phyloP scores from a whole-genome alignment of 2,888 invertebrate species.

The Sialis lutaria region DNA sequence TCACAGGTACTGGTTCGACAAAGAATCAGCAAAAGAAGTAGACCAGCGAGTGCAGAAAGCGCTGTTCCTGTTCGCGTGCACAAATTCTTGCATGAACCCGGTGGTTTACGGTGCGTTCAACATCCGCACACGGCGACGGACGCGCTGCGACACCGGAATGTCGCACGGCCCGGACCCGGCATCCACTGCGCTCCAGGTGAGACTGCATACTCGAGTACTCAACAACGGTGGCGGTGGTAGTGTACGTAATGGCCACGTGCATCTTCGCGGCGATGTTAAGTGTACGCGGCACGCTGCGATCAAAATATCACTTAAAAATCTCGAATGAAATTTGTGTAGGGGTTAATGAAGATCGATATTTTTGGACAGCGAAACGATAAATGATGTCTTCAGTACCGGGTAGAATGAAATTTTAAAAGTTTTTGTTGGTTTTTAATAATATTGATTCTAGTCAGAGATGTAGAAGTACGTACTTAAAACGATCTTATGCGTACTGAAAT shows the following conservation, averaged over 20 bases:
- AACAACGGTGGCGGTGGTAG: constrained; percentile 7
- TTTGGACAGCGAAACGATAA: too few species aligned
- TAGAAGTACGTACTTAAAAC: too few species aligned
- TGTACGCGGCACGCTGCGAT: constrained; percentile 22
- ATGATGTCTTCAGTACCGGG: too few species aligned
- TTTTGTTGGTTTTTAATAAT: too few species aligned
- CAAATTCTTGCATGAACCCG: constrained; percentile 93
- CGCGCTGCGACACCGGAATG: constrained; percentile 4
- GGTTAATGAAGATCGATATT: too few species aligned
- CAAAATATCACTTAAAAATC: constrained; percentile 20
- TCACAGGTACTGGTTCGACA: constrained; percentile 68
- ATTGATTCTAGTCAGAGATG: too few species aligned
- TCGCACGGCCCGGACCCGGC: not conserved
- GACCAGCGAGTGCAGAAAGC: constrained; percentile 68
- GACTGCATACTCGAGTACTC: constrained; percentile 4
- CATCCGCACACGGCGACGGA: constrained; percentile 34
- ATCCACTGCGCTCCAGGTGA: too few species aligned
- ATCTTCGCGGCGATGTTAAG: constrained; percentile 1
- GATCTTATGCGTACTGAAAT: too few species aligned
- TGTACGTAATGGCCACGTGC: constrained; percentile 2
- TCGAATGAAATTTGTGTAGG: constrained; percentile 13
- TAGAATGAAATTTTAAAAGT: too few species aligned
- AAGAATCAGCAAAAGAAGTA: constrained; percentile 44
- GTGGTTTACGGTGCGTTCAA: constrained; percentile 86
- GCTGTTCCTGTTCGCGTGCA: constrained; percentile 86